Evolutionary conservation across 2,888 invertebrate species (phyloP).

Genomic region (Coremacera marginata): DNA sequence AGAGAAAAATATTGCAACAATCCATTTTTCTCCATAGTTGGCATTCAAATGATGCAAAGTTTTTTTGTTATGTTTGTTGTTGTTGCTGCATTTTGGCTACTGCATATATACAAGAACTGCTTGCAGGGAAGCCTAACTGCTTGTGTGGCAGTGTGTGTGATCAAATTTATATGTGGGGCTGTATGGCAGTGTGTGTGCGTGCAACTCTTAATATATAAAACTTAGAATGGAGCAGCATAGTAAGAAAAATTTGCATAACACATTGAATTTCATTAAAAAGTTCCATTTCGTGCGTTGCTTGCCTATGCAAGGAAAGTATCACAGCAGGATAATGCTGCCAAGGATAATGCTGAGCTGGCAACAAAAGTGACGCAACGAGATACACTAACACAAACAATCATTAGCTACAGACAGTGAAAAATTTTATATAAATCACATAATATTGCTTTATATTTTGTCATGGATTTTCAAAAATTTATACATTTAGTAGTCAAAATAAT

Average conservation of each 20-base stretch:
- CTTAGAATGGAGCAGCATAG: slow-evolving; percentile 2
- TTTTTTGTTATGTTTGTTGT: too few relatives aligned
- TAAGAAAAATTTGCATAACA: slow-evolving; percentile 38
- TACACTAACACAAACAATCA: background rate
- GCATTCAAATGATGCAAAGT: too few relatives aligned
- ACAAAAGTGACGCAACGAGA: background rate
- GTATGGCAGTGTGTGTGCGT: background rate
- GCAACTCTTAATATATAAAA: background rate
- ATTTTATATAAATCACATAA: background rate
- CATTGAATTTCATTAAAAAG: slow-evolving; percentile 47
- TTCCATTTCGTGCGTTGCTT: slow-evolving; percentile 22
- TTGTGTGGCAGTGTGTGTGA: background rate
- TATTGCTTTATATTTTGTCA: background rate
- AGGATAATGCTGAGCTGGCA: background rate
- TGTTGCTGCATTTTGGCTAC: background rate
- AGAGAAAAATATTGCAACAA: too few relatives aligned
- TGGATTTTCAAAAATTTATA: too few relatives aligned
- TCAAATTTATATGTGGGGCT: background rate
- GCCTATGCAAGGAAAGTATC: background rate
- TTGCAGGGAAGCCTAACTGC: background rate
- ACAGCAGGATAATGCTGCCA: background rate
- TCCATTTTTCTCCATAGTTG: too few relatives aligned
- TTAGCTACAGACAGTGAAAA: background rate
- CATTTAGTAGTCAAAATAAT: too few relatives aligned
- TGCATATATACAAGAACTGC: background rate